Evolutionary conservation across 92 coral and sea anemone species (phyloP), one percentile per base, ranked within the genome.

Genomic region (Anthopleura xanthogrammica): DNA sequence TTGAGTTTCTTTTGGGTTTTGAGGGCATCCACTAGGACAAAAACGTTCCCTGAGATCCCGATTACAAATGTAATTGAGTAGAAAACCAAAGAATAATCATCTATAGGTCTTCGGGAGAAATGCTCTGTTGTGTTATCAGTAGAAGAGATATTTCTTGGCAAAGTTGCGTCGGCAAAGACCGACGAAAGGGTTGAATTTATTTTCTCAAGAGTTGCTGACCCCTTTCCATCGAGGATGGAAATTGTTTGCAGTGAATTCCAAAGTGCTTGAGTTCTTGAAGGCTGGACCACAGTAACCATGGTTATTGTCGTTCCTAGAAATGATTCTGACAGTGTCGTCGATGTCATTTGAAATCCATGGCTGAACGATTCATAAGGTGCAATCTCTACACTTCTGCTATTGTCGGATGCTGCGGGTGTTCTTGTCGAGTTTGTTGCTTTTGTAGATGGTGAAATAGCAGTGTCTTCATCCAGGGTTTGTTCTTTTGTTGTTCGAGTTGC

Each of bases 1-100:
- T 70, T 80, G 29, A 66, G 88, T 46, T 60, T 68, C 75, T 58
- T 68, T 77, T 64, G 82, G 40, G 78, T 64, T 52, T 79, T 85
- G 41, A 79, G 68, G 5, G 88, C 81, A 74, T 85, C 88, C 23
- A 78, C 70, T n/a, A 85, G 50, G 11, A 85, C 88, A 52, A 41
- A 79, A 42, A 79, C 76, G 43, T 85, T 85, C 20, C 88, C 88
- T 23, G 77, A 17, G 60, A 80, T 36, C 4, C 88, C 88, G 39
- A 79, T 41, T 2, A 85, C n/a, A 17, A 70, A 65, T 11, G 58
- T 60, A 20, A 52, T 17, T 40, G 36, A 43, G 68, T 81, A 70
- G 71, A 81, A 81, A n/a, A 54, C 84, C 23, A 81, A 8, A 0
- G 65, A n/a, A 41, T 81, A 70, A 36, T 68, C 42, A 23, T 68